phyloP scores from a whole-genome alignment of 2,113 vertebrate genomes.

The Myrmecophaga tridactyla region DNA sequence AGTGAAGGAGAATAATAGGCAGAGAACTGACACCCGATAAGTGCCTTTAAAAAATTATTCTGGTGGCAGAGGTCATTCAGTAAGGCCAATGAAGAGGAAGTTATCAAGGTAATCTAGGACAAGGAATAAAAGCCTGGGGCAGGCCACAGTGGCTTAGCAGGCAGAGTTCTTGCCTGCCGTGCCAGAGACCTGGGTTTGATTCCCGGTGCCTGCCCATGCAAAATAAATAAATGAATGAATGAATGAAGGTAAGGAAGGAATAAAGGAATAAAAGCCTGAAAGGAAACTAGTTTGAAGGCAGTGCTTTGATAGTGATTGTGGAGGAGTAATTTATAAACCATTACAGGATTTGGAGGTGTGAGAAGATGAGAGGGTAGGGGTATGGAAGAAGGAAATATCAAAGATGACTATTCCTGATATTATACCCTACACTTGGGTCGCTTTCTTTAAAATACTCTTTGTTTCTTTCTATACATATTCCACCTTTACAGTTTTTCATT shows the following conservation, averaged over 20 bases:
- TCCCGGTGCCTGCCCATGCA: too few species aligned
- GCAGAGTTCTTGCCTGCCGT: too few species aligned
- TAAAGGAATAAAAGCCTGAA: not conserved
- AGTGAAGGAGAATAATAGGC: not conserved
- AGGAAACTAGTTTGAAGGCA: conserved; percentile 44
- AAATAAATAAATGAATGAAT: too few species aligned
- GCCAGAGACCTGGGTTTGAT: too few species aligned
- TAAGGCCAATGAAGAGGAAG: not conserved
- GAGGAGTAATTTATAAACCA: not conserved
- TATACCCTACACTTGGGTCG: conserved; percentile 17
- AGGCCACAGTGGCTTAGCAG: too few species aligned
- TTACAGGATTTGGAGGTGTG: not conserved
- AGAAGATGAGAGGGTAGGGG: not conserved
- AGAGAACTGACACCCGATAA: not conserved
- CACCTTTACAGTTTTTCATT: conserved; percentile 36
- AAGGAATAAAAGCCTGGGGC: not conserved
- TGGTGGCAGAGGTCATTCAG: not conserved
- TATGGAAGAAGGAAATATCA: not conserved
- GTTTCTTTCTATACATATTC: not conserved
- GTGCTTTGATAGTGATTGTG: not conserved
- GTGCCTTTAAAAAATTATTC: not conserved
- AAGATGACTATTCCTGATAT: not conserved
- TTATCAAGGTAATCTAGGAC: not conserved
- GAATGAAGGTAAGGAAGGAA: too few species aligned
- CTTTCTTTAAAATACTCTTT: conserved; percentile 37